phyloP scores from a whole-genome alignment of 1,140 invertebrate genomes.

The Zelostemma sp. region DNA sequence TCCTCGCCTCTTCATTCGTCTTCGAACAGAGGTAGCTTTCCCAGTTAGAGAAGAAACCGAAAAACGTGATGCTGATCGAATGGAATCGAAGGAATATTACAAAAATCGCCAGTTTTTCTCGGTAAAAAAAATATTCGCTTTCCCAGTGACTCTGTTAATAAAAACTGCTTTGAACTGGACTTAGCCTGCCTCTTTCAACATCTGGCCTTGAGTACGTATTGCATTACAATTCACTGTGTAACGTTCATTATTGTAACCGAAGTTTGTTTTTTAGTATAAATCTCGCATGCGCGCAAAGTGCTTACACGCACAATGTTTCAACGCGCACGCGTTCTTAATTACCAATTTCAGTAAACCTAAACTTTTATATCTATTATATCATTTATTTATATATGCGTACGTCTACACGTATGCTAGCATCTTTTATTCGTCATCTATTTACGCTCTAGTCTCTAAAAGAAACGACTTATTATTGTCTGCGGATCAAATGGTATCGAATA shows the following conservation, averaged over 20 bases:
- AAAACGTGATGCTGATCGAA: background rate
- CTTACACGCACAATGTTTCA: constrained; percentile 42
- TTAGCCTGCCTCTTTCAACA: constrained; percentile 38
- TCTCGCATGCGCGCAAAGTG: constrained; percentile 31
- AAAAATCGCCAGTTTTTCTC: background rate
- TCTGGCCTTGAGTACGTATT: constrained; percentile 57
- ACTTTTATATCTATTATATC: constrained; percentile 37
- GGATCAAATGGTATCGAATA: constrained; percentile 55
- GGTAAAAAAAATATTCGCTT: background rate
- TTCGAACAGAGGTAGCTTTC: constrained; percentile 23
- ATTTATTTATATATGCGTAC: constrained; percentile 34
- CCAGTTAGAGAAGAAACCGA: background rate
- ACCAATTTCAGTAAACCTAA: constrained; percentile 51
- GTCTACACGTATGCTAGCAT: constrained; percentile 50
- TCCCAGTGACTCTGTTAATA: background rate
- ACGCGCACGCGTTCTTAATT: constrained; percentile 20
- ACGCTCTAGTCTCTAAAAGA: constrained; percentile 60
- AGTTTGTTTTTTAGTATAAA: constrained; percentile 39
- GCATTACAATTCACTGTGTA: constrained; percentile 56
- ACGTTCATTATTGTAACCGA: constrained; percentile 47
- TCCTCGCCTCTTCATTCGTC: constrained; percentile 14
- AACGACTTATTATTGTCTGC: constrained; percentile 69
- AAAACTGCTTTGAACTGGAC: constrained; percentile 20
- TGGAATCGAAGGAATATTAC: background rate
- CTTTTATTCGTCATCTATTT: constrained; percentile 26